Evolutionary conservation across 1,140 invertebrate species (phyloP).

Genomic region (Oncopodura yosiiana): DNA sequence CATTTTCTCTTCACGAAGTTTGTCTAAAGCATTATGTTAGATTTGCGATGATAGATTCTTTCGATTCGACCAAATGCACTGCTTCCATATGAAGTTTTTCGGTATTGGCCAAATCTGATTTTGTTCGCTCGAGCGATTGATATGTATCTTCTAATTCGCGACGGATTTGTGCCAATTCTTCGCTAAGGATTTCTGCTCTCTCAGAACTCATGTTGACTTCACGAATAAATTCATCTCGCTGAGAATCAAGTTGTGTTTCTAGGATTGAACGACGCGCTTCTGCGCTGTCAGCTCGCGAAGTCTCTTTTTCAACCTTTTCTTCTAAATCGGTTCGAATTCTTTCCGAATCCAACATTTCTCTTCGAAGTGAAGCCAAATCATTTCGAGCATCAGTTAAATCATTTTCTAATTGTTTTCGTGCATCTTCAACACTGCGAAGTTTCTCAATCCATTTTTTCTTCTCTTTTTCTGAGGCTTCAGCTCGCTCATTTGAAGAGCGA

Average conservation of each 20-base stretch:
- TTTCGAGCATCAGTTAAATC: constrained; percentile 28
- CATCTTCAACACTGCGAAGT: constrained; percentile 17
- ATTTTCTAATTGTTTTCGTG: constrained; percentile 19
- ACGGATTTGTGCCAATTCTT: constrained; percentile 29
- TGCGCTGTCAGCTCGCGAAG: constrained; percentile 20
- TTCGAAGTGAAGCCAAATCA: constrained; percentile 27
- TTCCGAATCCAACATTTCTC: constrained; percentile 46
- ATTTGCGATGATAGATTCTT: constrained; percentile 24
- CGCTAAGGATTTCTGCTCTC: constrained; percentile 25
- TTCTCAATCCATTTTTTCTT: constrained; percentile 31
- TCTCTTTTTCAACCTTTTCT: constrained; percentile 28
- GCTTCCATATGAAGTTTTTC: constrained; percentile 35
- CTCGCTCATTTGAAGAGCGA: constrained; percentile 19
- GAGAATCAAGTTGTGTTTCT: constrained; percentile 61
- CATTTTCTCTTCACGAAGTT: constrained; percentile 54
- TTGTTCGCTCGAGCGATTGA: constrained; percentile 27
- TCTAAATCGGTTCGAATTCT: constrained; percentile 45
- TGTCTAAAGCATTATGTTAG: constrained; percentile 28
- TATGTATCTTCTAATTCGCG: constrained; percentile 30
- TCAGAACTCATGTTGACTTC: constrained; percentile 29
- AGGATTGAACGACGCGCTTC: constrained; percentile 35
- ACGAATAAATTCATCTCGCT: constrained; percentile 42
- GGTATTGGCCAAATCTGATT: constrained; percentile 27
- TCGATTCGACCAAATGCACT: constrained; percentile 28
- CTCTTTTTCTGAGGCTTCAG: constrained; percentile 27